Evolutionary conservation across 2,113 vertebrate species (phyloP).

Genomic region (Sylvietta virens): DNA sequence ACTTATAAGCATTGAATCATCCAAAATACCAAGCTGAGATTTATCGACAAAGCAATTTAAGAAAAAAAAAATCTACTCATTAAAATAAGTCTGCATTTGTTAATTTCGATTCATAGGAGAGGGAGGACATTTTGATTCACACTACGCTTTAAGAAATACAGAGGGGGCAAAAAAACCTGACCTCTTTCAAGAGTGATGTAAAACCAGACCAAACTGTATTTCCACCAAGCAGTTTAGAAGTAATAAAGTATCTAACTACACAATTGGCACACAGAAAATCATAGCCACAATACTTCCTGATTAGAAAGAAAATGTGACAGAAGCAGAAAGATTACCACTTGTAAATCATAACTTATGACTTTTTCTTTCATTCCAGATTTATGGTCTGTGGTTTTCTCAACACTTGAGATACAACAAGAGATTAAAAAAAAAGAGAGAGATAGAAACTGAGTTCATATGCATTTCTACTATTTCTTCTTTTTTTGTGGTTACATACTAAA

Average conservation of each 20-base stretch:
- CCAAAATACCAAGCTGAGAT: neutral
- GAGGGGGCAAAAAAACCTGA: neutral
- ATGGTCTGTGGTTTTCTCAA: neutral
- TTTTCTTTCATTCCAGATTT: conserved; percentile 12
- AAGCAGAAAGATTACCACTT: neutral
- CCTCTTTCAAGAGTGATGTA: neutral
- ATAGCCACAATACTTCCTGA: neutral
- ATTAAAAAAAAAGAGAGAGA: neutral
- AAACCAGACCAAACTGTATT: neutral
- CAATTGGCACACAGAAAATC: neutral
- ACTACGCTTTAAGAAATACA: neutral
- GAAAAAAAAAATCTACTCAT: neutral
- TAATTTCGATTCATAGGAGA: neutral
- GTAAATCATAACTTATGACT: neutral
- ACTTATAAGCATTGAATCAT: neutral
- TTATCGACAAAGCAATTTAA: neutral
- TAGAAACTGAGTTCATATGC: neutral
- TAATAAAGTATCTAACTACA: neutral
- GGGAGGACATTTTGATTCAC: neutral
- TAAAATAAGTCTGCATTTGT: neutral
- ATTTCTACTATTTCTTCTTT: neutral
- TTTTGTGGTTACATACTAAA: neutral
- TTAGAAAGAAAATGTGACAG: neutral
- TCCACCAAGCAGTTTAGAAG: neutral
- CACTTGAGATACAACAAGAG: neutral